These are phyloP conservation scores for Dromococcyx pavoninus DNA, from an alignment of 2,797 vertebrate genomes.

Conservation along the genomic window DNA sequence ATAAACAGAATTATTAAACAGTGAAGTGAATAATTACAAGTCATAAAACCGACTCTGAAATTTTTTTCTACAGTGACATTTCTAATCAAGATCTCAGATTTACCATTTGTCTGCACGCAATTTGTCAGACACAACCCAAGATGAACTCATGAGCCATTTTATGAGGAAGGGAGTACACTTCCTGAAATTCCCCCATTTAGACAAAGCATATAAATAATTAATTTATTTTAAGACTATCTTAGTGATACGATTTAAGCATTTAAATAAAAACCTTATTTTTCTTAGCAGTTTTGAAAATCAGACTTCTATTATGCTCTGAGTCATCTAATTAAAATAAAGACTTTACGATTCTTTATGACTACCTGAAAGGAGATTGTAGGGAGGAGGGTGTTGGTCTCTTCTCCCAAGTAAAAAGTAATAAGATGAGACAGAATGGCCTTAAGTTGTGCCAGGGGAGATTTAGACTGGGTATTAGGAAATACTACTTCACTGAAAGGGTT, in stretches of 20 bases:
- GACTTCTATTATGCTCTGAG: rapidly evolving
- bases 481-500: too few relatives aligned
- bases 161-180: background rate
- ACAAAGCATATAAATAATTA: background rate
- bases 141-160: background rate
- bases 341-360: too few relatives aligned
- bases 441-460: too few relatives aligned
- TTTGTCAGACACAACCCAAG: background rate
- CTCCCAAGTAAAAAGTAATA: too few relatives aligned
- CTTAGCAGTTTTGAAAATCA: background rate
- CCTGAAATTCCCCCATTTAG: background rate
- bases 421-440: too few relatives aligned
- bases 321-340: background rate
- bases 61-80: background rate
- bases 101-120: background rate
- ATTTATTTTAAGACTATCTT: background rate
- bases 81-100: background rate
- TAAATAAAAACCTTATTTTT: background rate
- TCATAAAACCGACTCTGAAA: background rate
- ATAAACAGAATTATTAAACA: background rate
- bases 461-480: too few relatives aligned
- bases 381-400: too few relatives aligned
- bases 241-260: rapidly evolving
- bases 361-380: too few relatives aligned
- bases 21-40: background rate